A percentile compares a stretch with the other conserved stretches of the same genome.
phyloP scores from a whole-genome alignment of 2,797 vertebrate species.

The Kryptopterus vitreolus region DNA sequence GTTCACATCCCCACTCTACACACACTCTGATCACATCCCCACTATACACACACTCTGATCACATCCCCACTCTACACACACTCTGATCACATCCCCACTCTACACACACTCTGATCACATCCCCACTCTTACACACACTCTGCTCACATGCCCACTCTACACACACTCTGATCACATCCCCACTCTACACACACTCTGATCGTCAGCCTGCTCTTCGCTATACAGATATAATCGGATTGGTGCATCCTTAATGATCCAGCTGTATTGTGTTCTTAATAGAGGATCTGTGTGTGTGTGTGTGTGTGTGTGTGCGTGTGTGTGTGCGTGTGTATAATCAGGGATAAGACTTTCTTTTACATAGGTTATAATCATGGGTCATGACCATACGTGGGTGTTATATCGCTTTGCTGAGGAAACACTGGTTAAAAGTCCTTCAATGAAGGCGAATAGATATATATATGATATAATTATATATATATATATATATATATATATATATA shows the following conservation, averaged over 20 bases:
- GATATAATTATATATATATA: conserved; percentile 53
- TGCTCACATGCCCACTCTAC: too few relatives aligned
- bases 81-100: too few relatives aligned
- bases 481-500: conserved; percentile 59
- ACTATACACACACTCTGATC: too few relatives aligned
- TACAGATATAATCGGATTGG: background rate
- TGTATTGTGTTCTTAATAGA: conserved; percentile 65
- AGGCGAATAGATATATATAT: conserved; percentile 71
- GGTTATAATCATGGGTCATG: conserved; percentile 35
- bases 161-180: too few relatives aligned
- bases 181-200: background rate
- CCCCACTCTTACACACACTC: too few relatives aligned
- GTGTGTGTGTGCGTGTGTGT: too few relatives aligned
- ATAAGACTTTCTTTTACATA: conserved; percentile 66
- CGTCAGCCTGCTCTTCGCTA: too few relatives aligned
- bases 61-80: too few relatives aligned
- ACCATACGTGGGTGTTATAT: conserved; percentile 67
- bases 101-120: too few relatives aligned
- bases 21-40: too few relatives aligned
- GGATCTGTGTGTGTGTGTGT: conserved; percentile 32
- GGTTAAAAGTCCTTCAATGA: conserved; percentile 80
- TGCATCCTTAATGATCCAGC: conserved; percentile 10
- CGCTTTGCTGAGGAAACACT: conserved; percentile 85
- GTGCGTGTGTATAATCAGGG: conserved; percentile 87
- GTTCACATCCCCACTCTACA: too few relatives aligned